Conservation (phyloP, 2,888 invertebrate genomes). For the Sympetrum striolatum region DNA sequence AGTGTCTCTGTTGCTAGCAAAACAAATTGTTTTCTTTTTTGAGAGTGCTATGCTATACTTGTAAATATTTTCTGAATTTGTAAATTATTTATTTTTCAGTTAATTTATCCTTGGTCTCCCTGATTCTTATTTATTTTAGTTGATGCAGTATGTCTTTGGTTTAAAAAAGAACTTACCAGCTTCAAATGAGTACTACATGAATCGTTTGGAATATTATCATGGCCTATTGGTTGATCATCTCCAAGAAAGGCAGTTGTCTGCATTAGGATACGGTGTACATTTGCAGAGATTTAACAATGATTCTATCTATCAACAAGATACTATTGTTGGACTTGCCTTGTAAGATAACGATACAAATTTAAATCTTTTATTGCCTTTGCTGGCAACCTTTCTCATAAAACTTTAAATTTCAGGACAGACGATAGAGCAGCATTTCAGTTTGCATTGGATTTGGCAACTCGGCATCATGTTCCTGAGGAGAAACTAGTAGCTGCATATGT, state of each 20-base stretch:
- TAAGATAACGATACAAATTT: conserved; percentile 52
- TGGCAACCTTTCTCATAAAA: neutral
- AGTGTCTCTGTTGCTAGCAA: too few species aligned
- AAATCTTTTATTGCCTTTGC: neutral
- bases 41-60: too few species aligned
- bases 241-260: conserved; percentile 59
- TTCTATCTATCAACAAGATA: conserved; percentile 60
- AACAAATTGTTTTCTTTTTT: too few species aligned
- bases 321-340: conserved; percentile 64
- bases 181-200: conserved; percentile 3
- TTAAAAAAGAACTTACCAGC: neutral
- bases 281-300: conserved; percentile 60
- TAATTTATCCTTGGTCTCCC: too few species aligned
- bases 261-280: conserved; percentile 61
- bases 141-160: conserved; percentile 5
- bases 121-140: neutral
- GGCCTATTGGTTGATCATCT: conserved; percentile 57
- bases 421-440: conserved; percentile 59
- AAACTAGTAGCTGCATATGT: conserved; percentile 56
- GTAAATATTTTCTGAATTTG: too few species aligned
- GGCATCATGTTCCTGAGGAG: conserved; percentile 59
- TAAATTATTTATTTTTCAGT: too few species aligned
- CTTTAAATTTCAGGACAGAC: conserved; percentile 55
- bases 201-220: conserved; percentile 45
- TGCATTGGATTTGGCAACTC: conserved; percentile 58